These are phyloP conservation scores for Channa maculata DNA, from an alignment of 2,113 vertebrate genomes.

Conservation along the genomic window DNA sequence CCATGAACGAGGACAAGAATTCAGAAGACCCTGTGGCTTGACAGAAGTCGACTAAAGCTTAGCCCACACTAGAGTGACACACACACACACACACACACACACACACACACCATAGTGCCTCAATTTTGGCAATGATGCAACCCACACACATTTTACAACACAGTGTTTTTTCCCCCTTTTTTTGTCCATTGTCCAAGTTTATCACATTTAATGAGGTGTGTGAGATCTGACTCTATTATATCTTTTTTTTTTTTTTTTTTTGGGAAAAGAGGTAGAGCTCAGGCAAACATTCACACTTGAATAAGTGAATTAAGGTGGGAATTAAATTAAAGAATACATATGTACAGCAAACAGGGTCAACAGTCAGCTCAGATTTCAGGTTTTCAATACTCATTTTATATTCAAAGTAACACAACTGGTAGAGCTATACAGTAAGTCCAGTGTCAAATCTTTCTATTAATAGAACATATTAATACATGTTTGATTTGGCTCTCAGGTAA, in stretches of 20 bases:
- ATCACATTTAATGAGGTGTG: neutral
- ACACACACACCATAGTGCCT: constrained; percentile 3
- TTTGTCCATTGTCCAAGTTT: too few species aligned
- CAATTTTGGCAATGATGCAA: neutral
- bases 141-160: neutral
- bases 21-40: constrained; percentile 93
- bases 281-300: neutral
- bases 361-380: neutral
- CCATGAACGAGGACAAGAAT: constrained; percentile 97
- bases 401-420: too few species aligned
- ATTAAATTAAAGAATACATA: too few species aligned
- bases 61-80: neutral
- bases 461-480: neutral
- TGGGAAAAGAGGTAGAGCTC: neutral
- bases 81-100: neutral
- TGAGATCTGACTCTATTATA: neutral
- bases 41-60: constrained; percentile 92
- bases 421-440: neutral
- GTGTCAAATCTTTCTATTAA: neutral
- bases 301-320: neutral
- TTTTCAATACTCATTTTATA: neutral
- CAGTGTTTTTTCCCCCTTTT: too few species aligned
- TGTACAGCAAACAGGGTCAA: neutral
- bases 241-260: neutral
- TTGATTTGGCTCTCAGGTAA: neutral